Conservation (phyloP, 1,140 invertebrate species). For the Zaprionus capensis region DNA sequence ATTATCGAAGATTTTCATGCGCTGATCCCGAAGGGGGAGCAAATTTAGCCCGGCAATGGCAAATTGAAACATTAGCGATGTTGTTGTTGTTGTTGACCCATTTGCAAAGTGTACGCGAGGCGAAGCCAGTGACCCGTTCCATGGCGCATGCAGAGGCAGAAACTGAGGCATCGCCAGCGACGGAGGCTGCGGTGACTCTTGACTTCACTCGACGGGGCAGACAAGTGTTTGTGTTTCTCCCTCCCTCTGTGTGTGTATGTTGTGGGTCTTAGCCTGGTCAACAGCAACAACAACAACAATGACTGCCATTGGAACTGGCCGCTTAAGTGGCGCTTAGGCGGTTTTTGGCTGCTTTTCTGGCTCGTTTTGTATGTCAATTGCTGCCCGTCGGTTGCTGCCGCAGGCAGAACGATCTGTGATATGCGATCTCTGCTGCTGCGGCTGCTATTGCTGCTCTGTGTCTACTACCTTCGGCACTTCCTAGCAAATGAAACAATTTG, state of each 20-base stretch:
- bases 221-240: constrained; percentile 70
- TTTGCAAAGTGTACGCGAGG: constrained; percentile 72
- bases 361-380: constrained; percentile 78
- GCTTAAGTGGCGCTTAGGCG: constrained; percentile 78
- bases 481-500: constrained; percentile 72
- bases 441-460: too few species aligned
- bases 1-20: constrained; percentile 71
- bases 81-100: constrained; percentile 62
- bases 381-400: constrained; percentile 47
- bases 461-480: constrained; percentile 13
- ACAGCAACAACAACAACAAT: constrained; percentile 34
- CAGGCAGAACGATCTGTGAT: constrained; percentile 29
- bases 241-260: background rate
- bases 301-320: constrained; percentile 54
- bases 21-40: background rate
- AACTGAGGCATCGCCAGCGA: background rate
- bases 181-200: constrained; percentile 48
- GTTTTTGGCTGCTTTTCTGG: constrained; percentile 56
- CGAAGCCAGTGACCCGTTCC: constrained; percentile 50
- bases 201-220: constrained; percentile 59
- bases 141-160: constrained; percentile 8
- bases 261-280: constrained; percentile 42
- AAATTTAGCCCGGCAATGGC: constrained; percentile 11
- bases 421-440: background rate
- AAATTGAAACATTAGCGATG: constrained; percentile 67